Conservation (phyloP, 2,113 vertebrate genomes). For the Anseranas semipalmata region DNA sequence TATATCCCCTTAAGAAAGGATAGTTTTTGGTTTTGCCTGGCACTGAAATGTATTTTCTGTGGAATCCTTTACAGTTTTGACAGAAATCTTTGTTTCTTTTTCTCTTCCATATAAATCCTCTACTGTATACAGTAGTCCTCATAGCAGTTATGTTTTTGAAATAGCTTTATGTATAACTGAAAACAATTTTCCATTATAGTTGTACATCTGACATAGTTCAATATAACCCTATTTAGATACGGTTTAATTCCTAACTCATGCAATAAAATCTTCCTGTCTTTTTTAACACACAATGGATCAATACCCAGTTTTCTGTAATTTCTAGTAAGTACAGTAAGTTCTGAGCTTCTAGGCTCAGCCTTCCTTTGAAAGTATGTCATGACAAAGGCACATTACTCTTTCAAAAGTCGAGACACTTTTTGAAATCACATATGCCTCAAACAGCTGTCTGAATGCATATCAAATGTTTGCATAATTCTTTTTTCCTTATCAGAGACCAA, state of each 20-base stretch:
- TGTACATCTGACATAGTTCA: neutral
- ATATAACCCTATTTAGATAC: neutral
- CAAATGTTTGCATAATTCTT: conserved; percentile 34
- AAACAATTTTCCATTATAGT: neutral
- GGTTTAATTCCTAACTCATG: neutral
- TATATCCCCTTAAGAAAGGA: neutral
- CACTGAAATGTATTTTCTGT: neutral
- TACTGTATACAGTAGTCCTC: neutral
- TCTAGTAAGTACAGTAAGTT: neutral
- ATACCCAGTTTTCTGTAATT: neutral
- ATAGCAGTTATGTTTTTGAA: neutral
- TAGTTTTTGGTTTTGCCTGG: neutral
- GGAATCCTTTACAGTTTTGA: neutral
- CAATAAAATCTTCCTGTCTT: neutral
- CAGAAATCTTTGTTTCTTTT: neutral
- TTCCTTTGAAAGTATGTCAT: neutral
- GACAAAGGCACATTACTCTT: neutral
- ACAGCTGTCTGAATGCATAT: conserved; percentile 24
- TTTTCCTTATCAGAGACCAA: conserved; percentile 20
- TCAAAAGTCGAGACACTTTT: neutral
- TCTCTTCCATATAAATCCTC: neutral
- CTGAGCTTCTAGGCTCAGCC: neutral
- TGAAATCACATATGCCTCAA: conserved; percentile 16
- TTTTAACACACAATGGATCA: neutral
- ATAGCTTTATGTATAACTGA: neutral